phyloP scores from a whole-genome alignment of 1,140 invertebrate genomes.

The Megalopta genalis region DNA sequence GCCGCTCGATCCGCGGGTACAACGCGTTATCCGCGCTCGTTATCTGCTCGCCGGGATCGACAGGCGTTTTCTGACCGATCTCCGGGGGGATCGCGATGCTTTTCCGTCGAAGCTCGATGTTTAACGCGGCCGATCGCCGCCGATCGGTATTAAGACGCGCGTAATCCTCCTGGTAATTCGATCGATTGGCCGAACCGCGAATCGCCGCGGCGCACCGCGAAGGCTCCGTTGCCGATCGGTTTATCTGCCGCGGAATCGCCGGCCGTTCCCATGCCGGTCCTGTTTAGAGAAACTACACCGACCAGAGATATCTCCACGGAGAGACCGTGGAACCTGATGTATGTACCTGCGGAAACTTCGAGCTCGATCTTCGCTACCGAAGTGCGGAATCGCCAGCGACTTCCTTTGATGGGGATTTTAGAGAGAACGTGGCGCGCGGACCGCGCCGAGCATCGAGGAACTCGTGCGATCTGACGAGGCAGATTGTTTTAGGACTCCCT shows the following conservation, averaged over 20 bases:
- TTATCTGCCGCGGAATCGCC: neutral
- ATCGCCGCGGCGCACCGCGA: neutral
- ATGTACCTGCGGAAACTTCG: too few relatives aligned
- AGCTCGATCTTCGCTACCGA: too few relatives aligned
- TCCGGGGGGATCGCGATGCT: neutral
- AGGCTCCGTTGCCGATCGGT: conserved; percentile 12
- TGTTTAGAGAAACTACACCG: neutral
- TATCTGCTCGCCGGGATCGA: conserved; percentile 13
- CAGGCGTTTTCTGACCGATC: neutral
- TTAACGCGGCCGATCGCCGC: conserved; percentile 8
- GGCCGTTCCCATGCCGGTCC: conserved; percentile 3
- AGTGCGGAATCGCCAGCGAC: too few relatives aligned
- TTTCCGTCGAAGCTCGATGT: neutral
- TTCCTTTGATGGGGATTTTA: too few relatives aligned
- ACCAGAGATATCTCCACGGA: too few relatives aligned
- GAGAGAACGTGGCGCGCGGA: too few relatives aligned
- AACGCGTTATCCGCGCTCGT: conserved; percentile 17
- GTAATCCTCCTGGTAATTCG: conserved; percentile 38
- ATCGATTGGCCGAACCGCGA: conserved; percentile 9
- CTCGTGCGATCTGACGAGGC: too few relatives aligned
- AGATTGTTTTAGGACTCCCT: too few relatives aligned
- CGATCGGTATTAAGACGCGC: conserved; percentile 28
- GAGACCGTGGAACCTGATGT: too few relatives aligned
- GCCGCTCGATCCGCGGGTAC: neutral
- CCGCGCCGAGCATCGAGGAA: too few relatives aligned